Percentiles rank a stretch among this genome's conserved stretches.
Conservation (phyloP, 2,888 invertebrate genomes). For the Lycophotia porphyrea region DNA sequence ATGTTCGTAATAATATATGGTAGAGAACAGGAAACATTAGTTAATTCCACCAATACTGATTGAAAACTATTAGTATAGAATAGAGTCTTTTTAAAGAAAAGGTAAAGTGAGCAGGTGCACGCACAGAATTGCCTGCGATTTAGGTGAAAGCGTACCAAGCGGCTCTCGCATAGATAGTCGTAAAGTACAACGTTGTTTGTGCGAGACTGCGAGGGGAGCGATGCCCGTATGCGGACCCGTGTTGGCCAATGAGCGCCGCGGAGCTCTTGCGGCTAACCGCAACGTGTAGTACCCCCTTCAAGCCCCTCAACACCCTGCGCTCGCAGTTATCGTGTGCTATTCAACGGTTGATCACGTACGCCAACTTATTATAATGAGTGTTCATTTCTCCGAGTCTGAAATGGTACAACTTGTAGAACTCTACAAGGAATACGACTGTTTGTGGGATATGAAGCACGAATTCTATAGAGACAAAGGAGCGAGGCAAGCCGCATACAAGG, state of each 20-base stretch:
- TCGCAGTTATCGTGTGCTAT: conserved; percentile 26
- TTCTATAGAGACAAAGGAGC: conserved; percentile 49
- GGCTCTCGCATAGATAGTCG: background rate
- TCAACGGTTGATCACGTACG: conserved; percentile 12
- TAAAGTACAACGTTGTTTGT: background rate
- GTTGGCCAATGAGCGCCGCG: conserved; percentile 40
- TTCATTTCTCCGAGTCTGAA: conserved; percentile 57
- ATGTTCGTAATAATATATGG: background rate
- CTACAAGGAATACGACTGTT: conserved; percentile 58
- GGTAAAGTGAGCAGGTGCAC: background rate
- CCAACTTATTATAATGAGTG: conserved; percentile 43
- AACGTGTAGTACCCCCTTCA: conserved; percentile 24
- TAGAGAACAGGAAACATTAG: background rate
- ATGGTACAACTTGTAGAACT: conserved; percentile 58
- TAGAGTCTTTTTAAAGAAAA: background rate
- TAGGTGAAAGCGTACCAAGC: background rate
- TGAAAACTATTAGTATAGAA: background rate
- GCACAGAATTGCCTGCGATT: background rate
- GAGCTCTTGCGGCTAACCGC: conserved; percentile 48
- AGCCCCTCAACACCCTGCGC: background rate
- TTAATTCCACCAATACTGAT: background rate
- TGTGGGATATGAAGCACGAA: conserved; percentile 57
- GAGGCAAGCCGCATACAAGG: conserved; percentile 56
- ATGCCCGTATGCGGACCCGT: conserved; percentile 54
- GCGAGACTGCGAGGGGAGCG: conserved; percentile 28